Conservation (phyloP, 2,797 vertebrate genomes). For the Nothura maculosa region DNA sequence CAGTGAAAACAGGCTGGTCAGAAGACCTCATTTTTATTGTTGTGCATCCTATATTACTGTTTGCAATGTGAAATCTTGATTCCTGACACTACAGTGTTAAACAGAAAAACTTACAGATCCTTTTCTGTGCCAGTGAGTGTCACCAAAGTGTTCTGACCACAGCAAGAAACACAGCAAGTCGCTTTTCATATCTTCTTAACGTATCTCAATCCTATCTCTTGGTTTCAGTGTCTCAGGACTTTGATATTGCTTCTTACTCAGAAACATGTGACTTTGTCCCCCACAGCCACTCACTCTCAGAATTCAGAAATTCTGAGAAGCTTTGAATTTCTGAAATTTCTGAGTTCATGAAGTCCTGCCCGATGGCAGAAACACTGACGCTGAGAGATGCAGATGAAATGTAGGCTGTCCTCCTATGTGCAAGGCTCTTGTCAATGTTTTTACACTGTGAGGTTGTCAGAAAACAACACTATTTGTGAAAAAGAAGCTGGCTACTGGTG, state of each 20-base stretch:
- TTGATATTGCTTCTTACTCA: background rate
- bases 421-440: background rate
- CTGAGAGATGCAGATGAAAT: background rate
- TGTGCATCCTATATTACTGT: background rate
- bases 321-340: no score
- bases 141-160: background rate
- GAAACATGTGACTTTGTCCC: background rate
- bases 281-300: background rate
- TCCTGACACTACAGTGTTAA: background rate
- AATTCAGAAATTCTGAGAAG: no score
- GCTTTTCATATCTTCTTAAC: background rate
- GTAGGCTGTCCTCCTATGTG: background rate
- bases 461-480: background rate
- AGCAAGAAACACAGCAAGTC: slow-evolving; percentile 1
- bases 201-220: background rate
- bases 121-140: background rate
- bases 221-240: background rate
- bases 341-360: background rate
- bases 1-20: background rate
- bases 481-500: background rate
- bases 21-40: background rate
- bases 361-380: background rate
- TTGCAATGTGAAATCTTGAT: background rate
- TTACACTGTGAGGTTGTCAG: background rate
- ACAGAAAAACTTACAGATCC: background rate